Evolutionary conservation across 2,113 vertebrate species (phyloP), one percentile per base, ranked within the genome.

Genomic region (Calcarius ornatus): DNA sequence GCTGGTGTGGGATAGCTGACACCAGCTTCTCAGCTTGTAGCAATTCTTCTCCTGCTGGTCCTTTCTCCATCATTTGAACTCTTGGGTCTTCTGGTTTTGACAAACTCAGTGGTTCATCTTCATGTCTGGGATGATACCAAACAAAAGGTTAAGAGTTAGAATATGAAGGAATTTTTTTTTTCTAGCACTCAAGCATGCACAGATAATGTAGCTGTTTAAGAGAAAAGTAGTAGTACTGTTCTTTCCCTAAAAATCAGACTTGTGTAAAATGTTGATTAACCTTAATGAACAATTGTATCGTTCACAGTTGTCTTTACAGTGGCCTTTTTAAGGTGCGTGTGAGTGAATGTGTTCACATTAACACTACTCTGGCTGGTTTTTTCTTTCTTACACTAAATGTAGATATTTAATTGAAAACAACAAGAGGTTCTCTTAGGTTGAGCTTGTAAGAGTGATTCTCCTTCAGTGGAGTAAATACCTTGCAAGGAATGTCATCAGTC

Each of bases 401-500:
- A 10, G 73, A 5, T 23, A 33, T 75, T 70, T 87, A 90, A 65
- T 65, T 84, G 73, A 89, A 91, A 92, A 72, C 65, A 76, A 64
- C 10, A 9, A 75, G 69, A 86, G 18, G n/a, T 95, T 53, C 48
- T 90, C 77, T 81, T 94, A 76, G 61, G 25, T 31, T 91, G 65
- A 84, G 25, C 69, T 84, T 78, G 22, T 66, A 78, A 88, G 68
- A 81, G 22, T 16, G 31, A 89, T 84, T 79, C 79, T 91, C 47
- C 14, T 91, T 95, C 51, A 60, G 53, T 71, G 76, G 51, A 84
- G 48, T 86, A 89, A 92, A 81, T 94, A 88, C 38, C 65, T 80
- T 78, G 51, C 60, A 64, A 95, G 93, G 92, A 97, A 96, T 95
- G 95, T 70, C 0, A 65, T 93, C 73, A 69, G 82, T 90, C 95